Base-by-base conservation (phyloP, 2,888 invertebrate genomes). In the Hymenopus coronatus region DNA sequence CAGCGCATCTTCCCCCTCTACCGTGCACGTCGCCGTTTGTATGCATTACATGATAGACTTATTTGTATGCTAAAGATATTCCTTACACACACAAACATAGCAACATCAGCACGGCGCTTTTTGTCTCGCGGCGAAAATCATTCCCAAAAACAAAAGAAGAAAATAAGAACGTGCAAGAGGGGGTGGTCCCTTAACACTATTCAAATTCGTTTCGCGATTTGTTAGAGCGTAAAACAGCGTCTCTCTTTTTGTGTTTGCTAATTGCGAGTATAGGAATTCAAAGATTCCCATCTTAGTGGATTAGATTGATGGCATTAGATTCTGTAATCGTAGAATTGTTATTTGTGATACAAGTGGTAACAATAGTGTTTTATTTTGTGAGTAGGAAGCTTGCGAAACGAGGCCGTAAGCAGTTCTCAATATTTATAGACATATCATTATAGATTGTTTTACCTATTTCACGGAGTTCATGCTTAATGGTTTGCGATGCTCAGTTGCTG, bases 1-100 rank as follows among this genome's bases (percentile, higher is more conserved):
- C 54, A 70, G 54, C 54, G 20, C 54, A 70, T 70, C 54, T 25
- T 20, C 20, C 54, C 25, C 54, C 20, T 20, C 54, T 20, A 14
- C 20, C 54, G 54, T 70, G 20, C 54, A 70, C 54, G 54, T 70
- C 54, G 54, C 54, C 25, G 54, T 84, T 85, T 54, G 54, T 85
- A 85, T 85, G 85, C 85, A 85, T 27, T 85, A 54, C 85, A 85
- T 85, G 85, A 85, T 27, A 27, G 28, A 46, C 84, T 40, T 85
- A 85, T 85, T 85, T 85, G 85, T 46, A 85, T 85, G 85, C 85
- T 85, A 46, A 46, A 54, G 85, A 46, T 46, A 46, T 46, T 28
- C 46, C 27, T n/a, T 27, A 46, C 85, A 46, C 85, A 85, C 54
- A 70, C 15, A 40, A 40, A 40, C 40, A 40, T 40, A 40, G 40